These are phyloP conservation scores for Rhinopomastus cyanomelas DNA, from an alignment of 2,113 vertebrate genomes.

Conservation along the genomic window DNA sequence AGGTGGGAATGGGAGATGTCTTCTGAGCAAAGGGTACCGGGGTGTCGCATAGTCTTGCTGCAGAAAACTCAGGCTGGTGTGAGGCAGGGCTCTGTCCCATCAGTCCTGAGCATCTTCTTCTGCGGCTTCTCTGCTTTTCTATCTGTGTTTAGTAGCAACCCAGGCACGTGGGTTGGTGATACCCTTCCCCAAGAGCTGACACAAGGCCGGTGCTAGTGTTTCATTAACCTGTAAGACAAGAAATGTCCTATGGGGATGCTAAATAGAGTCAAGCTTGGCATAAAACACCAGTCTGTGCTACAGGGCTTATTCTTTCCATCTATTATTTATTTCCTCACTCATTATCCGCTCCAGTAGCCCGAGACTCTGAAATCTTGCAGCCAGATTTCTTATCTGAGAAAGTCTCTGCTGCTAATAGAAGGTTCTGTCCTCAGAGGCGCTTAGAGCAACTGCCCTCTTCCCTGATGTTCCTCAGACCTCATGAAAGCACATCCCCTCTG, in stretches of 20 bases:
- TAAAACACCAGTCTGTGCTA: neutral
- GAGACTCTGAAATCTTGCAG: neutral
- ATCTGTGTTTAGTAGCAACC: neutral
- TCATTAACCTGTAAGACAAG: neutral
- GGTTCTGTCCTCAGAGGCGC: neutral
- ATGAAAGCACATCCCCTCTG: neutral
- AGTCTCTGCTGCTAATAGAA: neutral
- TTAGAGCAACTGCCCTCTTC: neutral
- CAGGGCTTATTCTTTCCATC: neutral
- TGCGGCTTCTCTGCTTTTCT: neutral
- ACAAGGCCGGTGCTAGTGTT: accelerated
- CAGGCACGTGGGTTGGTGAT: neutral
- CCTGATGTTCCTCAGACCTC: neutral
- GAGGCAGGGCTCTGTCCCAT: neutral
- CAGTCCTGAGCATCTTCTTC: neutral
- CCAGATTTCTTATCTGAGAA: neutral
- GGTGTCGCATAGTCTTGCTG: neutral
- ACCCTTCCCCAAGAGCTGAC: accelerated
- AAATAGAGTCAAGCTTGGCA: accelerated
- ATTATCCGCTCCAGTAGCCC: neutral
- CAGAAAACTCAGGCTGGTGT: neutral
- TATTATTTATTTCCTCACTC: neutral
- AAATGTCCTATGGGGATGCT: neutral
- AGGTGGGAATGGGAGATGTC: neutral
- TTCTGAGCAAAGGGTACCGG: neutral